Percentiles rank a stretch among this genome's conserved stretches.
Conservation (phyloP, 2,797 vertebrate species). For the Mormyrops attenuatus region DNA sequence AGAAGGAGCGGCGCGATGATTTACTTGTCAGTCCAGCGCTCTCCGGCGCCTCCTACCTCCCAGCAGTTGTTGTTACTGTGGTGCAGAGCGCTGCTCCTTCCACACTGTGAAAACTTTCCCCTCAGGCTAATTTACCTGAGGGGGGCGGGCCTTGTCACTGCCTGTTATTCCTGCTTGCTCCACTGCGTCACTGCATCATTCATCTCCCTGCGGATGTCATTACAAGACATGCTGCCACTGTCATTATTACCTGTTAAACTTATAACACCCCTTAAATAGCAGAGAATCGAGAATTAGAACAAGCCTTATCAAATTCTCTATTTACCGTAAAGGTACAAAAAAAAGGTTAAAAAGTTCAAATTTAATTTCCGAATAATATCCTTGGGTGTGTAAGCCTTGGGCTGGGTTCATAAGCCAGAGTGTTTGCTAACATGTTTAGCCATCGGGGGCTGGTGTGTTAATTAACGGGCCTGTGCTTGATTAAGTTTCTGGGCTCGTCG, state of each 20-base stretch:
- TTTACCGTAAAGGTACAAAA: not conserved
- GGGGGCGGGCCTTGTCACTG: not conserved
- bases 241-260: slow-evolving; percentile 3
- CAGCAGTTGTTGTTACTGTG: not conserved
- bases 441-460: not conserved
- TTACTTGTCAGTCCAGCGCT: not conserved
- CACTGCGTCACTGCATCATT: not conserved
- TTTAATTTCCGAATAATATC: not conserved
- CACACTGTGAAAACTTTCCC: not conserved
- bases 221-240: not conserved
- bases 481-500: slow-evolving; percentile 1
- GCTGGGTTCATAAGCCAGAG: not conserved
- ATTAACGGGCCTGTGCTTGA: slow-evolving; percentile 11
- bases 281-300: not conserved
- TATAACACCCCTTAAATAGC: not conserved
- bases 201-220: not conserved
- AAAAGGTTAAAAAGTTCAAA: not conserved
- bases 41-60: not conserved
- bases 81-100: not conserved
- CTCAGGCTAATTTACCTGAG: slow-evolving; percentile 11
- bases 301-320: slow-evolving; percentile 1
- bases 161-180: not conserved
- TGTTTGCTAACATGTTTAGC: slow-evolving; percentile 7
- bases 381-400: not conserved
- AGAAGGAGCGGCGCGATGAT: not conserved